phyloP scores from a whole-genome alignment of 2,888 invertebrate species.

The Tetragonisca angustula region DNA sequence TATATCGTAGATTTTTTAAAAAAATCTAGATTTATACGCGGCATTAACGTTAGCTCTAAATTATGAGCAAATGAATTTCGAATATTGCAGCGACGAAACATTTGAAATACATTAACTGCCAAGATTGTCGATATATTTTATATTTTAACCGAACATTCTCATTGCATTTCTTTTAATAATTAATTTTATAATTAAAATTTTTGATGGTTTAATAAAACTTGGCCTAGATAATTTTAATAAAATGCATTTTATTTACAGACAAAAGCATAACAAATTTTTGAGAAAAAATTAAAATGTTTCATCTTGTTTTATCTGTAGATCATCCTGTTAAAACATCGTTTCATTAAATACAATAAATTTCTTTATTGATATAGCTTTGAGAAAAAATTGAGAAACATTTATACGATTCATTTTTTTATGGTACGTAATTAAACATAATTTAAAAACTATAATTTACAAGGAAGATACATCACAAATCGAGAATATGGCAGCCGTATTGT shows the following conservation, averaged over 20 bases:
- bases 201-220: constrained; percentile 48
- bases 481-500: constrained; percentile 27
- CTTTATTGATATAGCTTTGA: background rate
- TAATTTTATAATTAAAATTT: constrained; percentile 40
- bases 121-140: constrained; percentile 38
- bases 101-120: constrained; percentile 53
- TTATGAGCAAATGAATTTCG: constrained; percentile 48
- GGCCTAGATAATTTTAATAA: constrained; percentile 55
- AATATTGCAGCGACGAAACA: background rate
- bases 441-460: constrained; percentile 38
- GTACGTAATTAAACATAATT: constrained; percentile 19
- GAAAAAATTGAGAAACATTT: constrained; percentile 4
- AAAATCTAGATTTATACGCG: constrained; percentile 79
- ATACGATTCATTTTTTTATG: constrained; percentile 3
- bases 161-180: constrained; percentile 41
- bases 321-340: constrained; percentile 3
- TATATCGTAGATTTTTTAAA: constrained; percentile 77
- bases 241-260: constrained; percentile 38
- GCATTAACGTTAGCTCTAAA: constrained; percentile 66
- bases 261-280: constrained; percentile 14
- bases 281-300: background rate
- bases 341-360: background rate
- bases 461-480: constrained; percentile 29
- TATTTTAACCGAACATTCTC: constrained; percentile 19
- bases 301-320: constrained; percentile 31